phyloP scores from a whole-genome alignment of 2,888 invertebrate species.

The Geotrupes spiniger region DNA sequence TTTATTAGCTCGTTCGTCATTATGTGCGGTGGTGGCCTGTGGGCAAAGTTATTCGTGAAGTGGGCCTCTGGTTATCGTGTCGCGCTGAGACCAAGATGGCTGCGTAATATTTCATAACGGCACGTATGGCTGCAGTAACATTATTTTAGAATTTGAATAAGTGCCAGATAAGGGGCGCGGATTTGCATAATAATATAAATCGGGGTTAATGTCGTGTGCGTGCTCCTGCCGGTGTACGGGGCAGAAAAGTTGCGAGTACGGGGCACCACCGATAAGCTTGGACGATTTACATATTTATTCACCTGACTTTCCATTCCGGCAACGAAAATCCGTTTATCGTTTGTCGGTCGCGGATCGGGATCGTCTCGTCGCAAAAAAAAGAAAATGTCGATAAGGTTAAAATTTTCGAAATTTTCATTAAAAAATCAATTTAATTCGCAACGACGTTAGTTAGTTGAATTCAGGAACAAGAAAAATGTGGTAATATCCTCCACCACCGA shows the following conservation, averaged over 20 bases:
- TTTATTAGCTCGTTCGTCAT: no score
- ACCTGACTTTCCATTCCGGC: slow-evolving; percentile 21
- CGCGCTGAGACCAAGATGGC: slow-evolving; percentile 47
- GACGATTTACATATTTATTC: slow-evolving; percentile 42
- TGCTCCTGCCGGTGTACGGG: slow-evolving; percentile 35
- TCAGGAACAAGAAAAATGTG: no score
- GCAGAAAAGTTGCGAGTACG: slow-evolving; percentile 44
- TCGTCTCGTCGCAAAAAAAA: no score
- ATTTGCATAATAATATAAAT: slow-evolving; percentile 54
- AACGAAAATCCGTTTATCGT: slow-evolving; percentile 3
- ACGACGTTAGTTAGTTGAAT: no score
- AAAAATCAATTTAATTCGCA: no score
- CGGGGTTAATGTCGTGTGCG: slow-evolving; percentile 53
- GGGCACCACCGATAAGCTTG: slow-evolving; percentile 46
- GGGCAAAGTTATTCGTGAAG: no score
- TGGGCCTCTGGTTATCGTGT: slow-evolving; percentile 41
- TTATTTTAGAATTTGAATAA: slow-evolving; percentile 52
- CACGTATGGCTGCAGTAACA: slow-evolving; percentile 48
- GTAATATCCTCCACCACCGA: no score
- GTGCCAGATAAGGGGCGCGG: slow-evolving; percentile 42
- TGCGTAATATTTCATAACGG: slow-evolving; percentile 49
- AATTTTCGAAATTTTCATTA: no score
- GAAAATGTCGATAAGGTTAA: no score
- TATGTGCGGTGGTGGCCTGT: no score
- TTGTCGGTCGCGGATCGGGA: no score